phyloP scores from a whole-genome alignment of 2,113 vertebrate species.

The Hucho hucho region DNA sequence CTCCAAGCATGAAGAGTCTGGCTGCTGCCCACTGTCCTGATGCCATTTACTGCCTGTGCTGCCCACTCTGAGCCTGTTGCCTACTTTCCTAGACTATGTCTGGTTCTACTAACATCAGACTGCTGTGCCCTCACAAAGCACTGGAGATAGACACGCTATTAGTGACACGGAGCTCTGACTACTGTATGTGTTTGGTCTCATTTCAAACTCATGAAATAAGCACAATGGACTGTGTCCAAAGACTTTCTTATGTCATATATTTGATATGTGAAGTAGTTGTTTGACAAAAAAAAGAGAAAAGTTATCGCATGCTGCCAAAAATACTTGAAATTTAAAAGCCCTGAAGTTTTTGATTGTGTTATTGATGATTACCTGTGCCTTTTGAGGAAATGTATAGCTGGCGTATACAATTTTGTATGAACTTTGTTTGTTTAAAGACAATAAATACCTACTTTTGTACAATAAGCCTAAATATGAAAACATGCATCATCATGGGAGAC shows the following conservation, averaged over 20 bases:
- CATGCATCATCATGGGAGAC: background rate
- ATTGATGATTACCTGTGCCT: background rate
- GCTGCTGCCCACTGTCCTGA: conserved; percentile 59
- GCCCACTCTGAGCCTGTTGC: background rate
- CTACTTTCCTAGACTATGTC: background rate
- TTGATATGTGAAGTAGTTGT: conserved; percentile 3
- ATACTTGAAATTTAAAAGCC: conserved; percentile 13
- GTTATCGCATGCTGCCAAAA: conserved; percentile 5
- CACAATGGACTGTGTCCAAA: background rate
- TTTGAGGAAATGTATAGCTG: background rate
- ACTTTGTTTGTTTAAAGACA: conserved; percentile 4
- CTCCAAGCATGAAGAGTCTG: conserved; percentile 67
- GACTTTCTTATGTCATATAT: background rate
- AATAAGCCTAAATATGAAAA: background rate
- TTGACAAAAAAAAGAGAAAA: background rate
- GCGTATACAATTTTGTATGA: conserved; percentile 15
- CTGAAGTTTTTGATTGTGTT: background rate
- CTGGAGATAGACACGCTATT: background rate
- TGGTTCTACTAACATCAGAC: background rate
- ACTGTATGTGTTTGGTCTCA: background rate
- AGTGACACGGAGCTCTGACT: background rate
- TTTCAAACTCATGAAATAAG: background rate
- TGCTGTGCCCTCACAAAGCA: background rate
- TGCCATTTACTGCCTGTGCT: background rate
- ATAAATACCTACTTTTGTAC: conserved; percentile 32